Evolutionary conservation across 2,113 vertebrate species (phyloP).

Genomic region (Vimba vimba): DNA sequence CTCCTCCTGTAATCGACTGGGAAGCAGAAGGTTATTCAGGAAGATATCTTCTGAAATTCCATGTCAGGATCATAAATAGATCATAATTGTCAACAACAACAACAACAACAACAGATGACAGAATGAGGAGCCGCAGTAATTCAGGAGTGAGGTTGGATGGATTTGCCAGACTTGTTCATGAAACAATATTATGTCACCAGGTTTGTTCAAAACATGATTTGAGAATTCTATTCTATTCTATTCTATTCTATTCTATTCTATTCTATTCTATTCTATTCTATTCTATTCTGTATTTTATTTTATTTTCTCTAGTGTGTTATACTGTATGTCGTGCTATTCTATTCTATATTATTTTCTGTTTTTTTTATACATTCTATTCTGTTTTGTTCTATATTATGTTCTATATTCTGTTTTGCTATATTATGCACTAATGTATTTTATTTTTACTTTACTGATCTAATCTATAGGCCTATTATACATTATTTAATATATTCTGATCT

Average conservation of each 20-base stretch:
- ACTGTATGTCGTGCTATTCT: background rate
- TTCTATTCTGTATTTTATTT: background rate
- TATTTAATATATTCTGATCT: background rate
- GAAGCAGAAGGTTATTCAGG: background rate
- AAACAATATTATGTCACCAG: slow-evolving; percentile 93
- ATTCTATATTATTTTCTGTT: background rate
- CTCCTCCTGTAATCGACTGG: background rate
- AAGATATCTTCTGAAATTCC: background rate
- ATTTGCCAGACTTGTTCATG: slow-evolving; percentile 89
- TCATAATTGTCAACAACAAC: too few relatives aligned
- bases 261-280: background rate
- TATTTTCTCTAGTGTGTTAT: background rate
- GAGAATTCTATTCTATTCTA: background rate
- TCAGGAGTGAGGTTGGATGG: slow-evolving; percentile 93
- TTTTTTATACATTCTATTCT: background rate
- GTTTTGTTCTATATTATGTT: background rate
- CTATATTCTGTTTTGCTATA: background rate
- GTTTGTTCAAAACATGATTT: slow-evolving; percentile 67
- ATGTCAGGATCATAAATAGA: background rate
- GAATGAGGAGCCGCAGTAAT: slow-evolving; percentile 96
- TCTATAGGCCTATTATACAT: background rate
- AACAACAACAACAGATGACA: slow-evolving; percentile 4
- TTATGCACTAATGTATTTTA: background rate
- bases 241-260: background rate
- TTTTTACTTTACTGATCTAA: background rate